These are phyloP conservation scores for Channa maculata DNA, from an alignment of 2,113 vertebrate genomes.

Conservation along the genomic window DNA sequence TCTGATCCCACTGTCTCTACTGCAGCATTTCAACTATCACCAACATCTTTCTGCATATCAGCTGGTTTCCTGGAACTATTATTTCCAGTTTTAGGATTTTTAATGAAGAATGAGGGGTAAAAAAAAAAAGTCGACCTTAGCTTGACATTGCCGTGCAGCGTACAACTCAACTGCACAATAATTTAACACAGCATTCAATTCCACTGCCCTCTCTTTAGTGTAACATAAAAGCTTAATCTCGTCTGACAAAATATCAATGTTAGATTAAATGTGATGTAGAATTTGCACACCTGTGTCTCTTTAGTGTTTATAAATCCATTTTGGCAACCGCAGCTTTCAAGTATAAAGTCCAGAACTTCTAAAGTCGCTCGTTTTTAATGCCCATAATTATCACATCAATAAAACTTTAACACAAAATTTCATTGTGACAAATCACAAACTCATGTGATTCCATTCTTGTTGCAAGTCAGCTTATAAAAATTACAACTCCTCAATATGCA, in stretches of 20 bases:
- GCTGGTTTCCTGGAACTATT: constrained; percentile 1
- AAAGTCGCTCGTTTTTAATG: neutral
- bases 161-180: constrained; percentile 27
- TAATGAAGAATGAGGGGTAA: constrained; percentile 24
- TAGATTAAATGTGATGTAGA: constrained; percentile 18
- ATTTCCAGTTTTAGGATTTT: constrained; percentile 47
- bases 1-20: neutral
- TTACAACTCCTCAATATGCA: no score
- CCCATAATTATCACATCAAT: no score
- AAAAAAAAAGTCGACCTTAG: constrained; percentile 35
- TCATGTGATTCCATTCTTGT: no score
- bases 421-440: no score
- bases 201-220: constrained; percentile 1
- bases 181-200: constrained; percentile 36
- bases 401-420: no score
- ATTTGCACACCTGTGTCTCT: neutral
- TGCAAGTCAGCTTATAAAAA: no score
- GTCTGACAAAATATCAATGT: constrained; percentile 17
- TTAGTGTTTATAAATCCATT: neutral
- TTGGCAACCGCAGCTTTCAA: neutral
- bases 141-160: constrained; percentile 40
- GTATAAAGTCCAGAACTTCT: neutral
- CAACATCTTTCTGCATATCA: constrained; percentile 16
- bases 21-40: constrained; percentile 21
- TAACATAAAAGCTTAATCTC: constrained; percentile 9